Conservation (phyloP, 1,140 invertebrate species). For the Drosophila athabasca region DNA sequence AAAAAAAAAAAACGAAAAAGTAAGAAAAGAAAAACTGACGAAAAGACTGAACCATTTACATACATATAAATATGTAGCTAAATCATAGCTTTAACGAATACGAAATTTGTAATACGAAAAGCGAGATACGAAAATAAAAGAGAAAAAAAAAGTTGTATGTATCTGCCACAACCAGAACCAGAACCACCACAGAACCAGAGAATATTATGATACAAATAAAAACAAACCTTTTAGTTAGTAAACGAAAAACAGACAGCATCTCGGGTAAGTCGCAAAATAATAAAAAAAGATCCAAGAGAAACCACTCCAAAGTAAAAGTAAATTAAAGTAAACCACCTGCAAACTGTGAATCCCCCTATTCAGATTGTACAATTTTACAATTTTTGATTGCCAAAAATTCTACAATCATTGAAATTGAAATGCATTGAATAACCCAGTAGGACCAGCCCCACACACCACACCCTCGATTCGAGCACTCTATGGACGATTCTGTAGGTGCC, state of each 20-base stretch:
- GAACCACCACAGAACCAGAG: constrained; percentile 50
- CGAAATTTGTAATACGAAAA: constrained; percentile 61
- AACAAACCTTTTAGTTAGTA: constrained; percentile 73
- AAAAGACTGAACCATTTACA: constrained; percentile 58
- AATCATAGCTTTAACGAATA: constrained; percentile 61
- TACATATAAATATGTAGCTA: constrained; percentile 58
- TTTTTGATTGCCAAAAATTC: constrained; percentile 61
- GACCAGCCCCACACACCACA: constrained; percentile 45
- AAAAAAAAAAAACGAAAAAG: constrained; percentile 20
- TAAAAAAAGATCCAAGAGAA: constrained; percentile 20
- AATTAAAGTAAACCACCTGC: constrained; percentile 5
- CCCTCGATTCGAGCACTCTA: constrained; percentile 35
- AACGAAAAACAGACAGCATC: constrained; percentile 56
- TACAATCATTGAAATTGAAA: constrained; percentile 46
- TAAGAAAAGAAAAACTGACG: constrained; percentile 28
- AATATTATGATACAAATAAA: constrained; percentile 34
- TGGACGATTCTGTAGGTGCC: constrained; percentile 17
- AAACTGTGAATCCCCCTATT: constrained; percentile 3
- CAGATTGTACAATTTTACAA: constrained; percentile 69
- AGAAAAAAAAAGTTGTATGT: constrained; percentile 69
- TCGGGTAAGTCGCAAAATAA: constrained; percentile 69
- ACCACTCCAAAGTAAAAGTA: constrained; percentile 20
- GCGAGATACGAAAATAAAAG: constrained; percentile 46
- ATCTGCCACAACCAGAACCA: constrained; percentile 44
- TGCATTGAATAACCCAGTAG: constrained; percentile 8